Conservation (phyloP, 2,888 invertebrate genomes). For the Machimus atricapillus region DNA sequence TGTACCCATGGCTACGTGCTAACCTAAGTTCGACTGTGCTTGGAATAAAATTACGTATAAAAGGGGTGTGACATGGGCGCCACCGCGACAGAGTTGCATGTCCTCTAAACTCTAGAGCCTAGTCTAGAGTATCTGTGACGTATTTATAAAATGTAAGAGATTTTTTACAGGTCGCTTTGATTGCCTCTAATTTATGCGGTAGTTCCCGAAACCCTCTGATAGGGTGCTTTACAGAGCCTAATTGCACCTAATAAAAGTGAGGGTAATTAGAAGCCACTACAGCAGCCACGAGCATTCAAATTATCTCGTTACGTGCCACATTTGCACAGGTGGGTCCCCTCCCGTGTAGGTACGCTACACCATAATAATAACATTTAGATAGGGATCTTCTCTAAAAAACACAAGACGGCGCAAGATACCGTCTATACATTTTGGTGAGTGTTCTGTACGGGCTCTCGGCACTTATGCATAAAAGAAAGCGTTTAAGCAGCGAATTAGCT, state of each 20-base stretch:
- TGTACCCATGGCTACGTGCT: constrained; percentile 23
- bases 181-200: constrained; percentile 21
- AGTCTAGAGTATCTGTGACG: background rate
- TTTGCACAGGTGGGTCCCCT: background rate
- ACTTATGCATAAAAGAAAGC: background rate
- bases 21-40: background rate
- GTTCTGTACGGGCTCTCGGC: background rate
- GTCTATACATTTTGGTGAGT: constrained; percentile 5
- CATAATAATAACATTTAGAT: constrained; percentile 35
- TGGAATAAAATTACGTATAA: constrained; percentile 21
- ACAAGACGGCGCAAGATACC: background rate
- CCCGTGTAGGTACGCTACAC: background rate
- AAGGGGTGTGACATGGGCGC: background rate
- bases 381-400: constrained; percentile 1
- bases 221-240: constrained; percentile 11
- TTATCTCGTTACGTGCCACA: constrained; percentile 23
- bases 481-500: constrained; percentile 13
- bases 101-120: background rate
- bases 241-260: constrained; percentile 5
- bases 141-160: background rate
- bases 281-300: constrained; percentile 3
- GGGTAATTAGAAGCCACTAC: constrained; percentile 23
- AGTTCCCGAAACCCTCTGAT: background rate
- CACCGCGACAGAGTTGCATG: background rate
- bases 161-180: constrained; percentile 17